Percentiles rank a stretch among this genome's conserved stretches.
Evolutionary conservation across 2,888 invertebrate genomes (phyloP).

Genomic region (Drosophila quinaria): DNA sequence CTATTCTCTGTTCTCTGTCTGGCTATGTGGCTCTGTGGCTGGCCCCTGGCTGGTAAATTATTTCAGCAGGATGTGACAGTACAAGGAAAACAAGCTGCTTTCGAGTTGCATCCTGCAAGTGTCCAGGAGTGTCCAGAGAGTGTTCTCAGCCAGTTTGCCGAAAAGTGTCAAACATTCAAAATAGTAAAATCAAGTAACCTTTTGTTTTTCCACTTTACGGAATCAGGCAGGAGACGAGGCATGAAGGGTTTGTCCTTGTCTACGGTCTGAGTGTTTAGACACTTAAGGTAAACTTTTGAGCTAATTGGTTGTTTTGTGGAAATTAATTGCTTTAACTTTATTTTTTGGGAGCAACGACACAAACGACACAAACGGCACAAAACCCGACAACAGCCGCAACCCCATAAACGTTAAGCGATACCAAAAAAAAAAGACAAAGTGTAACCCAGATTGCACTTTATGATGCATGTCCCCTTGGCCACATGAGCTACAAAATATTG

Average conservation of each 20-base stretch:
- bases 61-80: conserved; percentile 81
- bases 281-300: conserved; percentile 85
- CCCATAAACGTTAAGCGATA: conserved; percentile 1
- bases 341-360: conserved; percentile 62
- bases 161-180: conserved; percentile 85
- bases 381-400: conserved; percentile 13
- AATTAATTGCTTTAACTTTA: conserved; percentile 85
- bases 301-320: conserved; percentile 85
- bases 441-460: conserved; percentile 71
- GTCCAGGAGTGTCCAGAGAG: conserved; percentile 5
- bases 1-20: conserved; percentile 10
- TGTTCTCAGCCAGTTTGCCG: conserved; percentile 57
- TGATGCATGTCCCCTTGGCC: conserved; percentile 68
- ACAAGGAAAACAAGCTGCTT: conserved; percentile 78
- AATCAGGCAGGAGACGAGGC: too few relatives aligned
- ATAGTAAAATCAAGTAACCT: conserved; percentile 85
- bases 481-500: conserved; percentile 62
- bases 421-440: background rate
- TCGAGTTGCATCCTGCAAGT: conserved; percentile 1
- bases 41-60: conserved; percentile 65
- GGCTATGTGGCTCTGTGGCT: conserved; percentile 41
- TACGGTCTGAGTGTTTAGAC: conserved; percentile 81
- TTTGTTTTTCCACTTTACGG: conserved; percentile 72
- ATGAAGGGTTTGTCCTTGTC: conserved; percentile 26
- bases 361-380: background rate